A percentile compares a stretch with the other conserved stretches of the same genome.
phyloP scores from a whole-genome alignment of 2,113 vertebrate species.

The Kryptolebias marmoratus region DNA sequence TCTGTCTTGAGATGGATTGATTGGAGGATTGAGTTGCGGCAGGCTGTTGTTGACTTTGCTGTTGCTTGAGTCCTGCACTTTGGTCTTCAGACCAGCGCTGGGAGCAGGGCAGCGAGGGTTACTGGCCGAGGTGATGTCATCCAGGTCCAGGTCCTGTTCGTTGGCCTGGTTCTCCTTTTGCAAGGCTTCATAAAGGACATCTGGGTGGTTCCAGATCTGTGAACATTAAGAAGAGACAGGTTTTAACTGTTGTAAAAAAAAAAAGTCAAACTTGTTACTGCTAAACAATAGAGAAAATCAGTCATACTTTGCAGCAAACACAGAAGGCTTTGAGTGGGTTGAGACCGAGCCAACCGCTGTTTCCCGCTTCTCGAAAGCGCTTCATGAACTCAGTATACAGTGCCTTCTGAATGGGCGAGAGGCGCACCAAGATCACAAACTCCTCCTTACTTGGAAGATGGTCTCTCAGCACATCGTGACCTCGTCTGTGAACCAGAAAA shows the following conservation, averaged over 20 bases:
- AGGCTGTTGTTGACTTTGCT: slow-evolving; percentile 86
- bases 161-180: slow-evolving; percentile 96
- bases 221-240: background rate
- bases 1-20: slow-evolving; percentile 90
- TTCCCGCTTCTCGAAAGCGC: slow-evolving; percentile 95
- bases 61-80: slow-evolving; percentile 86
- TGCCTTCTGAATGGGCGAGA: slow-evolving; percentile 92
- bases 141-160: slow-evolving; percentile 95
- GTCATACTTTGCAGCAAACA: slow-evolving; percentile 94
- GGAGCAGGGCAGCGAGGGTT: slow-evolving; percentile 85
- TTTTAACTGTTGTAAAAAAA: background rate
- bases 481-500: slow-evolving; percentile 83
- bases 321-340: slow-evolving; percentile 99
- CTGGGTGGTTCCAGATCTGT: slow-evolving; percentile 99
- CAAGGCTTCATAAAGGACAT: slow-evolving; percentile 94
- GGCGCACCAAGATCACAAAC: slow-evolving; percentile 94
- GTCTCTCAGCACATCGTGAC: slow-evolving; percentile 92
- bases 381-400: slow-evolving; percentile 98
- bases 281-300: background rate
- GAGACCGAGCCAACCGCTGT: slow-evolving; percentile 95
- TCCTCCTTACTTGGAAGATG: slow-evolving; percentile 95
- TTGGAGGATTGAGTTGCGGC: slow-evolving; percentile 86
- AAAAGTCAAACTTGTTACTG: background rate
- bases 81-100: slow-evolving; percentile 86
- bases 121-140: slow-evolving; percentile 88